Evolutionary conservation across 2,888 invertebrate genomes (phyloP).

Genomic region (Camptogramma bilineatum): DNA sequence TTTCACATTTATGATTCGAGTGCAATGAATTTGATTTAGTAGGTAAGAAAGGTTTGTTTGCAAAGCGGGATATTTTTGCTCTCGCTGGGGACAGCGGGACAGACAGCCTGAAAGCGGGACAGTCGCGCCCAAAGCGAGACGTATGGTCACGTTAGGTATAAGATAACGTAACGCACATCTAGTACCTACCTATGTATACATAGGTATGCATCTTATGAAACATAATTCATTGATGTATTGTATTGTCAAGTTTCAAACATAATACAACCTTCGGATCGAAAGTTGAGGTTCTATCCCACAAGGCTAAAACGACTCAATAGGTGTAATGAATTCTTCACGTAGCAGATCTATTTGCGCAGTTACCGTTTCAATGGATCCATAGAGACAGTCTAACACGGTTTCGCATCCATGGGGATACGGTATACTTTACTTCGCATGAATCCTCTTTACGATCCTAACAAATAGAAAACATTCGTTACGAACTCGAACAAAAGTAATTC

Average conservation of each 20-base stretch:
- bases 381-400: constrained; percentile 53
- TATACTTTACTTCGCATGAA: constrained; percentile 10
- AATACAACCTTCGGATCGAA: background rate
- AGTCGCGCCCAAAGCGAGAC: too few relatives aligned
- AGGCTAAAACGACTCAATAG: background rate
- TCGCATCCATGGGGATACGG: constrained; percentile 26
- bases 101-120: too few relatives aligned
- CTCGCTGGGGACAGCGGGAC: too few relatives aligned
- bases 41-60: too few relatives aligned
- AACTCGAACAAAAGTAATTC: background rate
- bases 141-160: too few relatives aligned
- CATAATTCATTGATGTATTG: too few relatives aligned
- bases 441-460: background rate
- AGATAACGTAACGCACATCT: too few relatives aligned
- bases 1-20: too few relatives aligned
- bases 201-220: too few relatives aligned
- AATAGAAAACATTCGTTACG: background rate
- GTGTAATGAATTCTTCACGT: background rate
- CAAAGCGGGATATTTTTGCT: too few relatives aligned
- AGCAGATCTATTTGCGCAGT: constrained; percentile 45
- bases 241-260: background rate
- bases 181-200: too few relatives aligned
- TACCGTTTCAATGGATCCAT: constrained; percentile 52
- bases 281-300: background rate
- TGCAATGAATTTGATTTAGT: too few relatives aligned